Evolutionary conservation across 2,888 invertebrate species (phyloP).

Genomic region (Galerucella pusilla): DNA sequence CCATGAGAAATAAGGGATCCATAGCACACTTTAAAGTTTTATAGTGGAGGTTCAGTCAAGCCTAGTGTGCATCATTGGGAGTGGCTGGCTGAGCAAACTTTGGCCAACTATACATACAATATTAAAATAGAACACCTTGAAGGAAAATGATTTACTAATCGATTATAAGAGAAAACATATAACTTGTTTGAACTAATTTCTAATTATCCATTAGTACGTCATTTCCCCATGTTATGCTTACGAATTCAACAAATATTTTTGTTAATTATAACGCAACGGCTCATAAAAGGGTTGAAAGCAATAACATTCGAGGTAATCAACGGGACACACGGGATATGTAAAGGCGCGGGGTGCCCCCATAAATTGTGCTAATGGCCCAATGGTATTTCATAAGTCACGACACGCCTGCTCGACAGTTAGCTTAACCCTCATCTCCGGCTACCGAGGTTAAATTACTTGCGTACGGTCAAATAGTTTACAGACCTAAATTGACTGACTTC

Average conservation of each 20-base stretch:
- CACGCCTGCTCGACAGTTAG: slow-evolving; percentile 32
- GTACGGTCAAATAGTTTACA: slow-evolving; percentile 34
- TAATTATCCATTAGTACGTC: slow-evolving; percentile 4
- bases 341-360: slow-evolving; percentile 48
- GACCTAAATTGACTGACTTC: slow-evolving; percentile 29
- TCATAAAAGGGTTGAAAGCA: slow-evolving; percentile 30
- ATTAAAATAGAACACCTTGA: too few relatives aligned
- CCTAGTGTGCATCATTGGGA: too few relatives aligned
- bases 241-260: slow-evolving; percentile 17
- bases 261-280: slow-evolving; percentile 19
- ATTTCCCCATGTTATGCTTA: slow-evolving; percentile 8
- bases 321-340: slow-evolving; percentile 1
- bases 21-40: too few relatives aligned
- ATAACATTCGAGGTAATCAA: slow-evolving; percentile 38
- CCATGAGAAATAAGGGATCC: too few relatives aligned
- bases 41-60: too few relatives aligned
- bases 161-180: too few relatives aligned
- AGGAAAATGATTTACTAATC: too few relatives aligned
- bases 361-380: slow-evolving; percentile 65
- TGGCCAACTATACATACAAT: too few relatives aligned
- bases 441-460: slow-evolving; percentile 45
- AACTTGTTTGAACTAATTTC: neutral
- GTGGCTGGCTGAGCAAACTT: too few relatives aligned
- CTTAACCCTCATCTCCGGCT: slow-evolving; percentile 40
- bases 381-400: slow-evolving; percentile 63